phyloP scores from a whole-genome alignment of 2,888 invertebrate genomes.

The Gibbula magus region DNA sequence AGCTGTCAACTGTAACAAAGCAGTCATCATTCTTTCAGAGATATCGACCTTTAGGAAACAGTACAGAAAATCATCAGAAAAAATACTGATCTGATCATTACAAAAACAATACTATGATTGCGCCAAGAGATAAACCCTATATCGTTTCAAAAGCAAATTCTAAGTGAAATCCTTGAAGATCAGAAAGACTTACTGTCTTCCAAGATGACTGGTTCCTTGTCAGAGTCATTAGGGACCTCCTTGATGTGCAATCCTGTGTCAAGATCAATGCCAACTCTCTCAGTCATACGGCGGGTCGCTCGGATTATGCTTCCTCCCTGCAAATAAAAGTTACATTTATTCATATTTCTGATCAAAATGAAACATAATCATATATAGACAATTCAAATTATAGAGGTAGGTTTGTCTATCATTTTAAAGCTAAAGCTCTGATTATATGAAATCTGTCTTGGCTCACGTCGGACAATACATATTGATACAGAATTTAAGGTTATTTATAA shows the following conservation, averaged over 20 bases:
- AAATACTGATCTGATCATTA: background rate
- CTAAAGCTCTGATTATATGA: no score
- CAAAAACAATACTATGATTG: background rate
- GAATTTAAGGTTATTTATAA: no score
- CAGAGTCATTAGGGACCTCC: conserved; percentile 49
- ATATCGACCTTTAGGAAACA: background rate
- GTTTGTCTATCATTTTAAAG: background rate
- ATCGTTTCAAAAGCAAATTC: no score
- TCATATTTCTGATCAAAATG: background rate
- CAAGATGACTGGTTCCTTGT: conserved; percentile 75
- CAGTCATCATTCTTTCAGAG: no score
- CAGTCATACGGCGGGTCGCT: conserved; percentile 85
- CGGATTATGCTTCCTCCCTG: conserved; percentile 87
- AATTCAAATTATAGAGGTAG: background rate
- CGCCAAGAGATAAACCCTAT: no score
- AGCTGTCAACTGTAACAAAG: conserved; percentile 70
- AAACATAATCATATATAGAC: background rate
- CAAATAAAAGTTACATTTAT: background rate
- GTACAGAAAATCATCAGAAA: background rate
- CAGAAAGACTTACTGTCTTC: conserved; percentile 70
- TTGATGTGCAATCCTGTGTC: conserved; percentile 74
- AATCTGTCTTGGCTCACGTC: no score
- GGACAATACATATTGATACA: no score
- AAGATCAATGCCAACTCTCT: conserved; percentile 79
- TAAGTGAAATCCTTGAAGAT: no score